Evolutionary conservation across 2,888 invertebrate species (phyloP).

Genomic region (Aproaerema taeniolella): DNA sequence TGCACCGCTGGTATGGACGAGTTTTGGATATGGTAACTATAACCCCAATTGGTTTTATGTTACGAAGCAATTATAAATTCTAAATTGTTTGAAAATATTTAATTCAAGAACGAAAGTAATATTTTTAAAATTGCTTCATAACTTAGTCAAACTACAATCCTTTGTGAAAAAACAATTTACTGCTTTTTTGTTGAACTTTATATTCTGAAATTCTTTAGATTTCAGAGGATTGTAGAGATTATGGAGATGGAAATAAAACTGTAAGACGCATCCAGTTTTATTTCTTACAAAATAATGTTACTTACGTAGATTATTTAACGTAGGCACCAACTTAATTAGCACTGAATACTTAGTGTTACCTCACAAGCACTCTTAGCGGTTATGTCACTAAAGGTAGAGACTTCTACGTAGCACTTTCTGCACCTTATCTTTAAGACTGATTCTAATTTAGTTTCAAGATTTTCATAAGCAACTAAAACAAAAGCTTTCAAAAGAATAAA

Average conservation of each 20-base stretch:
- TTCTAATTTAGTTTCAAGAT: neutral
- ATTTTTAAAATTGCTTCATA: neutral
- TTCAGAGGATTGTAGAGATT: too few species aligned
- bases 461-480: neutral
- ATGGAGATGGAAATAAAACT: slow-evolving; percentile 5
- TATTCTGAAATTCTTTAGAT: too few species aligned
- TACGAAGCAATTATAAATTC: too few species aligned
- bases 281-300: slow-evolving; percentile 2
- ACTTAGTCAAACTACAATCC: neutral
- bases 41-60: slow-evolving; percentile 25
- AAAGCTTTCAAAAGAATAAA: neutral
- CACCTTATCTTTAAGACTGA: slow-evolving; percentile 11
- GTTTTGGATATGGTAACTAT: slow-evolving; percentile 61
- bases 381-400: slow-evolving; percentile 11
- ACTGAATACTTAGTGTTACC: slow-evolving; percentile 32
- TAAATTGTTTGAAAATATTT: too few species aligned
- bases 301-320: too few species aligned
- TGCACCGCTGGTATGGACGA: slow-evolving; percentile 77
- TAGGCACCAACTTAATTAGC: slow-evolving; percentile 16
- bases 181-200: too few species aligned
- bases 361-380: slow-evolving; percentile 45
- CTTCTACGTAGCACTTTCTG: slow-evolving; percentile 12
- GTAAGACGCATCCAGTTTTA: neutral
- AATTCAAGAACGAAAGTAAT: too few species aligned
- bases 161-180: too few species aligned